Conservation (phyloP, 2,113 vertebrate species). For the Tragelaphus strepsiceros region DNA sequence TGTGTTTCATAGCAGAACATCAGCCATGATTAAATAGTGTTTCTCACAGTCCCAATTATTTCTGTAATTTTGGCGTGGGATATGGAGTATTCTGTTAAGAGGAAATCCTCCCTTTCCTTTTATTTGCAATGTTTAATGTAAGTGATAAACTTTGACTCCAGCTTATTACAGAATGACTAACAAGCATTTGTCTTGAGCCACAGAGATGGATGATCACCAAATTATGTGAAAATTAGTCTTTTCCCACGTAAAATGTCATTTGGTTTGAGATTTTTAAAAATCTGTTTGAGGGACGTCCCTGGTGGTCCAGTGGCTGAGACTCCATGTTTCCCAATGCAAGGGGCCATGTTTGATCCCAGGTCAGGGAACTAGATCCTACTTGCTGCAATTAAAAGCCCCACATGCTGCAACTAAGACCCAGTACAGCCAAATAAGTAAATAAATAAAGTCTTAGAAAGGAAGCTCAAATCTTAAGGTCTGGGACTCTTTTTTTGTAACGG, state of each 20-base stretch:
- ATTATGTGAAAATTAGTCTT: slow-evolving; percentile 65
- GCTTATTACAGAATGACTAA: neutral
- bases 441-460: slow-evolving; percentile 56
- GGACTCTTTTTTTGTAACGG: slow-evolving; percentile 50
- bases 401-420: neutral
- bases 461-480: slow-evolving; percentile 29
- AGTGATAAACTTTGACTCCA: neutral
- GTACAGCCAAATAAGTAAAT: neutral
- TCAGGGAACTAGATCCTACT: neutral
- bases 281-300: fast-evolving
- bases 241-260: slow-evolving; percentile 65
- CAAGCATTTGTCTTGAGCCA: neutral
- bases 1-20: neutral
- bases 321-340: neutral
- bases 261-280: slow-evolving; percentile 30
- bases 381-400: neutral
- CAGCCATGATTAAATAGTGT: neutral
- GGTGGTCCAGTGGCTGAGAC: neutral
- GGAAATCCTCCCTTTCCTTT: slow-evolving; percentile 45
- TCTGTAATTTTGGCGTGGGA: slow-evolving; percentile 4
- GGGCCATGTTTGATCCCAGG: neutral
- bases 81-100: neutral
- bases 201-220: slow-evolving; percentile 14
- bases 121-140: neutral
- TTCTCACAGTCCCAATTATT: slow-evolving; percentile 36